These are phyloP conservation scores for Tamias sibiricus DNA, from an alignment of 2,113 vertebrate genomes.

Conservation along the genomic window DNA sequence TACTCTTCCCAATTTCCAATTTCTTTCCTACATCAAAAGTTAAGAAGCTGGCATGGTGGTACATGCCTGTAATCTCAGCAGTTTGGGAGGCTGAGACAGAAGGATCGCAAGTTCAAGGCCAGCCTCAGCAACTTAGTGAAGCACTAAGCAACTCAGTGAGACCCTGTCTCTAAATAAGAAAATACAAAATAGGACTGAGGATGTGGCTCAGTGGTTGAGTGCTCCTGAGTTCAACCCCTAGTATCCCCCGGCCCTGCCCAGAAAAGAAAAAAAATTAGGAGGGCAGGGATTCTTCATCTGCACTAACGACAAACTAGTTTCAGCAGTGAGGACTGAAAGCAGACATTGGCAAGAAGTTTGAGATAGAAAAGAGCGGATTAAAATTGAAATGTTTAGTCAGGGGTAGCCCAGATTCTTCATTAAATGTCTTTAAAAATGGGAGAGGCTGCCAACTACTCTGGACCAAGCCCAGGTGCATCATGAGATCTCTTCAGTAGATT, in stretches of 20 bases:
- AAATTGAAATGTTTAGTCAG: neutral
- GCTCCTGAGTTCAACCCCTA: too few relatives aligned
- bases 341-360: neutral
- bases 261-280: neutral
- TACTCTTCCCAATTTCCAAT: slow-evolving; percentile 18
- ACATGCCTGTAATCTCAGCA: too few relatives aligned
- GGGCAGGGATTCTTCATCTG: neutral
- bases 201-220: too few relatives aligned
- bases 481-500: neutral
- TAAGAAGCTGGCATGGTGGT: neutral
- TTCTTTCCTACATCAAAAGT: neutral
- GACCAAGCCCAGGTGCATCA: neutral
- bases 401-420: neutral
- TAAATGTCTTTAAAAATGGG: neutral
- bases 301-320: neutral
- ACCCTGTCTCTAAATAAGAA: too few relatives aligned
- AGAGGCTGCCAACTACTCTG: neutral
- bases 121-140: too few relatives aligned
- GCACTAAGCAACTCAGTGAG: too few relatives aligned
- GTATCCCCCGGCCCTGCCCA: too few relatives aligned
- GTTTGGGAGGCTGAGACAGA: too few relatives aligned
- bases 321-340: neutral
- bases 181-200: too few relatives aligned
- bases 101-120: too few relatives aligned
- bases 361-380: neutral